Conservation (phyloP, 2,888 invertebrate species). For the Drosophila prostipennis region DNA sequence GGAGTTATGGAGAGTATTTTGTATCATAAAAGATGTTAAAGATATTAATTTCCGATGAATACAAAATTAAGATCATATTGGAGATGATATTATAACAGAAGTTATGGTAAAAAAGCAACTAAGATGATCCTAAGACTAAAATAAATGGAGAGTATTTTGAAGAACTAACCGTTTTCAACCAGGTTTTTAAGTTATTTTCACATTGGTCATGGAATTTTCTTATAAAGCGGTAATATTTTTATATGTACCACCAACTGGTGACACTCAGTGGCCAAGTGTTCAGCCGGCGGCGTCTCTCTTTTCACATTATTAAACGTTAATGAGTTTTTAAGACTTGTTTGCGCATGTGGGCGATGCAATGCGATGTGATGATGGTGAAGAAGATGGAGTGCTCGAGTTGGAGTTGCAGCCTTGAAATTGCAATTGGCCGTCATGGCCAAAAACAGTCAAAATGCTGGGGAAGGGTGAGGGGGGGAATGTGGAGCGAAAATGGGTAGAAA, state of each 20-base stretch:
- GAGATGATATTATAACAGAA: too few relatives aligned
- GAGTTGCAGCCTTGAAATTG: slow-evolving; percentile 50
- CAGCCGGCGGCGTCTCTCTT: slow-evolving; percentile 22
- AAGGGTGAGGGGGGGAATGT: not conserved
- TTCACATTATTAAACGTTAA: slow-evolving; percentile 63
- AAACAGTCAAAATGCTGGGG: slow-evolving; percentile 10
- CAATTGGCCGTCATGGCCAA: slow-evolving; percentile 39
- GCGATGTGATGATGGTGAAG: slow-evolving; percentile 13
- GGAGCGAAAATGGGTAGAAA: slow-evolving; percentile 5
- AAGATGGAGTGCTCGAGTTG: slow-evolving; percentile 17
- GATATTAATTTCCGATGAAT: too few relatives aligned
- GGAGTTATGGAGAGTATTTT: too few relatives aligned
- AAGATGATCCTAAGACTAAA: too few relatives aligned
- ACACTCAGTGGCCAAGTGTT: slow-evolving; percentile 8
- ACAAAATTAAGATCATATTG: too few relatives aligned
- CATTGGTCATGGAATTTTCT: not conserved
- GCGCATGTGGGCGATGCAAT: slow-evolving; percentile 31
- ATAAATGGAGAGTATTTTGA: too few relatives aligned
- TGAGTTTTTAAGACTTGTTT: slow-evolving; percentile 69
- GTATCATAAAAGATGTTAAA: too few relatives aligned
- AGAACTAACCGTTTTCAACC: too few relatives aligned
- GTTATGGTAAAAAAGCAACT: too few relatives aligned
- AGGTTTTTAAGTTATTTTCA: too few relatives aligned
- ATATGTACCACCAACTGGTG: not conserved
- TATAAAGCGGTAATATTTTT: too few relatives aligned